A percentile compares a stretch with the other conserved stretches of the same genome.
These are phyloP conservation scores for Halocaridina rubra DNA, from an alignment of 2,888 invertebrate genomes.

Conservation along the genomic window DNA sequence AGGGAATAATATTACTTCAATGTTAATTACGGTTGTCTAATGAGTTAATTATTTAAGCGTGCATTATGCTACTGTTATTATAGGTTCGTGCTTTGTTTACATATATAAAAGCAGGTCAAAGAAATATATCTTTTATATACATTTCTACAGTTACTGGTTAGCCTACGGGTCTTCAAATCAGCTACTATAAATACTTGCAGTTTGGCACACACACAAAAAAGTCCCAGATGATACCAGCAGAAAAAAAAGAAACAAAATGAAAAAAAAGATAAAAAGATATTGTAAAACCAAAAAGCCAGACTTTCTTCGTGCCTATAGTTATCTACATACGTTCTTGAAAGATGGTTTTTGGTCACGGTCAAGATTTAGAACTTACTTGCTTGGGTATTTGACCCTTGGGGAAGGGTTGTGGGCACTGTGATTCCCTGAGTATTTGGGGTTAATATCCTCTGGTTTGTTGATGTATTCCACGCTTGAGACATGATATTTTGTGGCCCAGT, in stretches of 20 bases:
- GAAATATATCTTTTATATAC: too few relatives aligned
- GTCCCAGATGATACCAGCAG: neutral
- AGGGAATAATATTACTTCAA: too few relatives aligned
- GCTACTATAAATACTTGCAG: neutral
- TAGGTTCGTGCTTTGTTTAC: too few relatives aligned
- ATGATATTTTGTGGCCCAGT: constrained; percentile 3
- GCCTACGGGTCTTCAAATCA: too few relatives aligned
- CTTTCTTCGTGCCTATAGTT: neutral
- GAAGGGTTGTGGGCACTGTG: neutral
- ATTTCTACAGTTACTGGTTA: too few relatives aligned
- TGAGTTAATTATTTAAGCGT: too few relatives aligned
- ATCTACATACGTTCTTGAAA: neutral
- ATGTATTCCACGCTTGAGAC: neutral
- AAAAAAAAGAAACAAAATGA: too few relatives aligned
- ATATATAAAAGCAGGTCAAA: too few relatives aligned
- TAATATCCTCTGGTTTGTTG: constrained; percentile 12
- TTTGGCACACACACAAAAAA: too few relatives aligned
- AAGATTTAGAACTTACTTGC: constrained; percentile 52
- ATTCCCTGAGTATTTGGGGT: constrained; percentile 3
- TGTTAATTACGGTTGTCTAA: too few relatives aligned
- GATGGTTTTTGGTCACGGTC: neutral
- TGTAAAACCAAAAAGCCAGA: neutral
- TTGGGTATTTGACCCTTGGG: neutral
- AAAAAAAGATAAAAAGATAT: too few relatives aligned
- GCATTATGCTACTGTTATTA: too few relatives aligned